Evolutionary conservation across 2,797 vertebrate genomes (phyloP), one percentile per base, ranked within the genome.

Genomic region (Limosa lapponica): DNA sequence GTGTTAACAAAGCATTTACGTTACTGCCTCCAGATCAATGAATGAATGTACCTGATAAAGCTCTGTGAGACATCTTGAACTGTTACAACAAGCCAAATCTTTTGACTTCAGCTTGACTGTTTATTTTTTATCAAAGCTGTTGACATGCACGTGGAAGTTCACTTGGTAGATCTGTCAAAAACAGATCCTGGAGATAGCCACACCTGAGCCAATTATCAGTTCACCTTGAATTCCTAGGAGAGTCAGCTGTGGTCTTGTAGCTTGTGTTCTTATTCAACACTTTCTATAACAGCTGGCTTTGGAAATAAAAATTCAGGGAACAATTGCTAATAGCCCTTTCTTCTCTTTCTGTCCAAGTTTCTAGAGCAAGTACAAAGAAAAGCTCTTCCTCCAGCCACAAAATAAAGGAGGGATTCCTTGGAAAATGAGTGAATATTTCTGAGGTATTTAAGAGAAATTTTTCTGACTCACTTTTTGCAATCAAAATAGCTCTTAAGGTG

Each of bases 81-180:
- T 49, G 18, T 52, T 79, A 43, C 1, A 67, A 34, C 8, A 48
- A 89, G 8, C 4, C 34, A 55, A 16, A 11, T 48, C 25, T 52
- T 75, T 64, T 64, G n/a, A n/a, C n/a, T 79, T 82, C 8, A 32
- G 8, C 0, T 0, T 52, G 59, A 27, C 16, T 44, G 4, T 3
- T 72, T 75, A 15, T 41, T 41, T 41, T 69, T 52, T 14, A 10
- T 58, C 37, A n/a, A 44, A 66, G 34, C 30, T 32, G 16, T 43
- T 71, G 44, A 30, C n/a, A 43, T 0, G 0, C 0, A 0, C 16
- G 20, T 67, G 39, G 46, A 43, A 52, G 54, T 73, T 61, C 16
- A 30, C 22, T 4, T 43, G 27, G 4, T 25, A 13, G 18, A 43
- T 24, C 17, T 22, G 16, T 37, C 55, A 66, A 28, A 72, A 84